Percentiles rank a stretch among this genome's conserved stretches.
Conservation (phyloP, 1,140 invertebrate species). For the Lordiphosa clarofinis region DNA sequence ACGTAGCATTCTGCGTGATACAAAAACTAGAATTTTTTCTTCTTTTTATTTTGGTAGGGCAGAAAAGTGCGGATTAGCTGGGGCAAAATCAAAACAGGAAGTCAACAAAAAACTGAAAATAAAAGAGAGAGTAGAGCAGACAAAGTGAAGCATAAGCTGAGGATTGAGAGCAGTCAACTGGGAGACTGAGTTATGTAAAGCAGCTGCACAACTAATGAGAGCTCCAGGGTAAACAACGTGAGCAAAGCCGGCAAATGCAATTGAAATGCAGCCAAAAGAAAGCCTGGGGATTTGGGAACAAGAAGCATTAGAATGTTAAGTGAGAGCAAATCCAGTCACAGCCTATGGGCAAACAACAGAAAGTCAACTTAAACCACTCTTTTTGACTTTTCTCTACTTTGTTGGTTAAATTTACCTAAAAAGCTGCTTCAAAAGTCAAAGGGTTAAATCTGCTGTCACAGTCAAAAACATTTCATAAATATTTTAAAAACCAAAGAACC, state of each 20-base stretch:
- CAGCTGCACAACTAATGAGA: slow-evolving; percentile 49
- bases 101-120: slow-evolving; percentile 10
- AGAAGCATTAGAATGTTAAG: slow-evolving; percentile 7
- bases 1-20: slow-evolving; percentile 20
- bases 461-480: too few species aligned
- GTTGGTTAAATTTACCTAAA: too few species aligned
- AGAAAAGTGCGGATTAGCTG: slow-evolving; percentile 31
- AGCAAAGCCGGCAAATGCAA: slow-evolving; percentile 22
- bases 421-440: too few species aligned
- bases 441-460: too few species aligned
- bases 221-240: slow-evolving; percentile 11
- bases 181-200: slow-evolving; percentile 41
- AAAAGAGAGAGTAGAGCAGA: slow-evolving; percentile 42
- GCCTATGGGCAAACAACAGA: neutral
- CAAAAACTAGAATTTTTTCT: slow-evolving; percentile 40
- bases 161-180: slow-evolving; percentile 38
- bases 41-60: slow-evolving; percentile 3
- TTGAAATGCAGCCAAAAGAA: too few species aligned
- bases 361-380: too few species aligned
- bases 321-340: neutral
- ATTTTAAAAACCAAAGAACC: neutral
- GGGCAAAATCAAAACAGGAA: slow-evolving; percentile 37
- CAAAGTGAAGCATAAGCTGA: slow-evolving; percentile 48
- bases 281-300: slow-evolving; percentile 44
- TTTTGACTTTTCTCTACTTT: too few species aligned